Percentiles rank a stretch among this genome's conserved stretches.
These are phyloP conservation scores for Meta bourneti DNA, from an alignment of 2,888 invertebrate genomes.

Conservation along the genomic window DNA sequence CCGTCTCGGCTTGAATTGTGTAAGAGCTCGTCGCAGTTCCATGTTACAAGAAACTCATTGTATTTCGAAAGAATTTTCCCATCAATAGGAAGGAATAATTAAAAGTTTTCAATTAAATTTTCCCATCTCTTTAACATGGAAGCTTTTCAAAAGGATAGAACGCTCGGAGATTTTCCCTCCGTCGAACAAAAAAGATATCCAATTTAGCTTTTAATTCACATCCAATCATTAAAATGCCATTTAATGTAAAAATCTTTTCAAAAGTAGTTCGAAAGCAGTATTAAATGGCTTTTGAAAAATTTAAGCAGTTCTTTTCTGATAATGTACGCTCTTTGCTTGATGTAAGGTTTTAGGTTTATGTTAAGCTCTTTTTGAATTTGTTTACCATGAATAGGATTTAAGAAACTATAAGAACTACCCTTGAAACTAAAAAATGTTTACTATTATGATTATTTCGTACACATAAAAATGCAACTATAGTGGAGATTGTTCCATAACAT, in stretches of 20 bases:
- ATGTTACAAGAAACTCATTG: conserved; percentile 27
- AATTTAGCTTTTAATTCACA: conserved; percentile 64
- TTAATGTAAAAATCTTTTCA: conserved; percentile 56
- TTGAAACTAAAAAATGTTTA: neutral
- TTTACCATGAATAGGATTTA: neutral
- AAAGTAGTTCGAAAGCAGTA: conserved; percentile 1
- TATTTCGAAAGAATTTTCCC: conserved; percentile 7
- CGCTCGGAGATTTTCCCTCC: neutral
- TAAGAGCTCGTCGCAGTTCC: neutral
- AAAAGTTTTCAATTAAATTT: conserved; percentile 68
- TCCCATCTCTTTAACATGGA: conserved; percentile 31
- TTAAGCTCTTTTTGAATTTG: neutral
- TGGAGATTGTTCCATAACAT: neutral
- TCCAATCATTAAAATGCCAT: conserved; percentile 63
- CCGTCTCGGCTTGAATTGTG: conserved; percentile 8
- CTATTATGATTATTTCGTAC: neutral
- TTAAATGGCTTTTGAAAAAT: conserved; percentile 45
- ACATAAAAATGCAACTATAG: neutral
- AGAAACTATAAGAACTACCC: neutral
- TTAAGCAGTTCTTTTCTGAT: neutral
- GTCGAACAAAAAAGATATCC: conserved; percentile 46
- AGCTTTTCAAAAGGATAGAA: conserved; percentile 25
- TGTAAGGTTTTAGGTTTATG: neutral
- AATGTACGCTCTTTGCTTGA: neutral
- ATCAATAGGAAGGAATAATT: conserved; percentile 58